Evolutionary conservation across 2,797 vertebrate genomes (phyloP), one percentile per base, ranked within the genome.

Genomic region (Pipistrellus kuhlii): DNA sequence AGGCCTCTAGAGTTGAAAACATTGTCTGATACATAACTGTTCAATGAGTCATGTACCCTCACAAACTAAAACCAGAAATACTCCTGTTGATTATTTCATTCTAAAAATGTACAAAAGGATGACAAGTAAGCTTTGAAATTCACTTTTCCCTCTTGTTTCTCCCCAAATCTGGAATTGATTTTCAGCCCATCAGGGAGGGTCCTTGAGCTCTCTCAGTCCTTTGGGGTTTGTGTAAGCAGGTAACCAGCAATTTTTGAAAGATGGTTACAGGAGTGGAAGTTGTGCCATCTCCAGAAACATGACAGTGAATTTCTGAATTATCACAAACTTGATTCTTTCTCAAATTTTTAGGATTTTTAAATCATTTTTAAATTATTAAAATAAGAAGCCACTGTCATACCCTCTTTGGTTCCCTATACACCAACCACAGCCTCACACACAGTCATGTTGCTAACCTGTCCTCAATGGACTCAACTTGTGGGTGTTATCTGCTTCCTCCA

Each of bases 171-270:
- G 59, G 18, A 23, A 18, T 6, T 35, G 57, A 66, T 59, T 17
- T 81, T 53, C 41, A 62, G 21, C 15, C 9, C 9, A 0, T 21
- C 1, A 12, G 1, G 8, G 21, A 75, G 32, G n/a, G 2, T 3
- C 55, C 11, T 0, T 20, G 0, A 18, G 11, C 41, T 6, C 0
- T 6, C 12, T 23, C 6, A 1, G 20, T 27, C 66, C 6, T 0
- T 2, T 3, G 1, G 55, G 25, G 5, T 14, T 27, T 20, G 1
- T 41, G 0, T 20, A 23, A 73, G 8, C 48, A 25, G 41, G 9
- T 7, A 13, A 53, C 14, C 1, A 8, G 71, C 7, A 11, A 0
- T 0, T 14, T 38, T 32, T 62, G 66, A 75, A 30, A 75, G 30
- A 48, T 25, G 11, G 80, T 23, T 51, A 46, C 38, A 23, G 12